Percentiles rank a stretch among this genome's conserved stretches.
These are phyloP conservation scores for Flabesymbios commensalis DNA, from an alignment of 2,888 invertebrate species.

Conservation along the genomic window DNA sequence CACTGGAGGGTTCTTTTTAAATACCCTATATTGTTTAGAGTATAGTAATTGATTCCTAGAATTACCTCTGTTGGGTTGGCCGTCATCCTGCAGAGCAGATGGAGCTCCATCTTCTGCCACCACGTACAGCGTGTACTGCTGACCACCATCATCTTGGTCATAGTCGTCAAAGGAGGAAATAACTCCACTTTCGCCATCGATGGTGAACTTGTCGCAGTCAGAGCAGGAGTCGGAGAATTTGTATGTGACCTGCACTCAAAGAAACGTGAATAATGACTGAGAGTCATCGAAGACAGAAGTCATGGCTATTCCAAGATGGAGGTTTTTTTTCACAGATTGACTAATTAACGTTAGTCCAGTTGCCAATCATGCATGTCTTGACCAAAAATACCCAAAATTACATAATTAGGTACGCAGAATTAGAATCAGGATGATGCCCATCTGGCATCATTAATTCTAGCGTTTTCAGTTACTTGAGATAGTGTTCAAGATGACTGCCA, in stretches of 20 bases:
- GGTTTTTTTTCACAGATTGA: background rate
- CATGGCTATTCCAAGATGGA: background rate
- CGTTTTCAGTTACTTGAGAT: no score
- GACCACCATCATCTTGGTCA: constrained; percentile 14
- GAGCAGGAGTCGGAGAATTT: constrained; percentile 9
- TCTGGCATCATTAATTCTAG: background rate
- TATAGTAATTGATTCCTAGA: no score
- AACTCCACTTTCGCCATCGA: constrained; percentile 22
- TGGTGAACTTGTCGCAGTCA: constrained; percentile 20
- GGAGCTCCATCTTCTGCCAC: constrained; percentile 94
- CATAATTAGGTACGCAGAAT: background rate
- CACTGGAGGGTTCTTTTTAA: no score
- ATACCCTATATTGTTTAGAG: no score
- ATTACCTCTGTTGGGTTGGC: constrained; percentile 20
- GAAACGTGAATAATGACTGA: background rate
- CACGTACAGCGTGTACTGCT: constrained; percentile 86
- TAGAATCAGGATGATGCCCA: background rate
- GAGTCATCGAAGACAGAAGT: background rate
- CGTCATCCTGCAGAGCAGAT: constrained; percentile 66
- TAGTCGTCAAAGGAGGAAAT: constrained; percentile 16
- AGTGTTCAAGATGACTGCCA: no score
- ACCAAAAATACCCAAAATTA: background rate
- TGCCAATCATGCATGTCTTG: constrained; percentile 1
- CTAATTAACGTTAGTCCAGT: background rate
- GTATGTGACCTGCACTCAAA: constrained; percentile 27